A percentile compares a stretch with the other conserved stretches of the same genome.
These are phyloP conservation scores for Silurus asotus DNA, from an alignment of 2,113 vertebrate genomes.

Conservation along the genomic window DNA sequence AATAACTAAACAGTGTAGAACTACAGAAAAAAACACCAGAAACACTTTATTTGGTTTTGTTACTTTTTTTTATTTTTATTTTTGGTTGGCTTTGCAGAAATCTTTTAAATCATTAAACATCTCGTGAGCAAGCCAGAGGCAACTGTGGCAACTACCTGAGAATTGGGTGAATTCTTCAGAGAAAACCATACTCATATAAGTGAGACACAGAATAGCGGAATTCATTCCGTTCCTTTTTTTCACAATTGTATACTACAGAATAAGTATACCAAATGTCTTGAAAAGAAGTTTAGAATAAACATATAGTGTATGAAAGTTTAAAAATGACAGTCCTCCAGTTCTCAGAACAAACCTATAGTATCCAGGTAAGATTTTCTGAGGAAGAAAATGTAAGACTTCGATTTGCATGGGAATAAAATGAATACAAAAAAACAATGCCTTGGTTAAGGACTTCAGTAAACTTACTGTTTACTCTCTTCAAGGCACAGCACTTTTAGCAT, in stretches of 20 bases:
- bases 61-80: too few species aligned
- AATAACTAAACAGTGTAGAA: background rate
- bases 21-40: background rate
- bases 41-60: background rate
- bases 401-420: background rate
- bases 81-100: background rate
- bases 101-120: background rate
- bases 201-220: background rate
- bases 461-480: conserved; percentile 23
- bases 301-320: background rate
- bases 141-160: background rate
- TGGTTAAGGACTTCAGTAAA: background rate
- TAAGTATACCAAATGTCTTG: background rate
- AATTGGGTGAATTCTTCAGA: background rate
- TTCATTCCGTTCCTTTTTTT: background rate
- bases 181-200: background rate
- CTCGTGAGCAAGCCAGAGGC: background rate
- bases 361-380: background rate
- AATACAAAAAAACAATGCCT: background rate
- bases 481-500: conserved; percentile 19
- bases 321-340: background rate
- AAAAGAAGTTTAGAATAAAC: background rate
- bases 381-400: background rate
- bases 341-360: background rate
- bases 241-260: background rate